Evolutionary conservation across 2,797 vertebrate genomes (phyloP).

Genomic region (Notolabrus celidotus): DNA sequence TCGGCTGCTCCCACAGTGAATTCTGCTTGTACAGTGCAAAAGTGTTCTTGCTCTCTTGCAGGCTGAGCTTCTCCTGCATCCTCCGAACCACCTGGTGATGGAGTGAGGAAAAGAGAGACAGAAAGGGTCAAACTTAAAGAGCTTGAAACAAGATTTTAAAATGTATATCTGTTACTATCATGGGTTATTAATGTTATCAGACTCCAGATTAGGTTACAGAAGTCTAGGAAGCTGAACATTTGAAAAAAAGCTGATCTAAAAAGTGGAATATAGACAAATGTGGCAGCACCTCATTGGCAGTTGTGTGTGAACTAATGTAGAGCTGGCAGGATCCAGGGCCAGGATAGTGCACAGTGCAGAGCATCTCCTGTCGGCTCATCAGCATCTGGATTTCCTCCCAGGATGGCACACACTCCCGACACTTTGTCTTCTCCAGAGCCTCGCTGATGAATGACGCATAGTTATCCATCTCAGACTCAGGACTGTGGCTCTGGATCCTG

Average conservation of each 20-base stretch:
- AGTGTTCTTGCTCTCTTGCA: conserved; percentile 91
- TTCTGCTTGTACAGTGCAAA: conserved; percentile 94
- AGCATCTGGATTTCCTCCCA: conserved; percentile 95
- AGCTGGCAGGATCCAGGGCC: conserved; percentile 90
- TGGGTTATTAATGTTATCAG: too few relatives aligned
- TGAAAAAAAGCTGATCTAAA: too few relatives aligned
- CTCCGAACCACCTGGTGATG: conserved; percentile 89
- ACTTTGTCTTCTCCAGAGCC: conserved; percentile 90
- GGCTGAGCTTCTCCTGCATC: conserved; percentile 90
- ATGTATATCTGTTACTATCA: background rate
- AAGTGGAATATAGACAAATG: conserved; percentile 16
- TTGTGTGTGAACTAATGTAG: conserved; percentile 94
- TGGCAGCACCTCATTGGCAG: conserved; percentile 91
- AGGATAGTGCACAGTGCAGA: conserved; percentile 91
- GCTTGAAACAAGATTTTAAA: background rate
- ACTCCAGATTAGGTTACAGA: too few relatives aligned
- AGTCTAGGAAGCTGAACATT: too few relatives aligned
- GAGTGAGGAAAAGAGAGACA: background rate
- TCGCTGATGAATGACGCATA: conserved; percentile 93
- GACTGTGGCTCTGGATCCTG: conserved; percentile 91
- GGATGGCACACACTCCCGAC: conserved; percentile 93
- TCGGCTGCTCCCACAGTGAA: conserved; percentile 88
- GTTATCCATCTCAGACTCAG: conserved; percentile 91
- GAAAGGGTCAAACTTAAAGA: conserved; percentile 1
- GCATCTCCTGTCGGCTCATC: conserved; percentile 90